These are phyloP conservation scores for Trachelus troglodyta DNA, from an alignment of 2,888 invertebrate genomes.

Conservation along the genomic window DNA sequence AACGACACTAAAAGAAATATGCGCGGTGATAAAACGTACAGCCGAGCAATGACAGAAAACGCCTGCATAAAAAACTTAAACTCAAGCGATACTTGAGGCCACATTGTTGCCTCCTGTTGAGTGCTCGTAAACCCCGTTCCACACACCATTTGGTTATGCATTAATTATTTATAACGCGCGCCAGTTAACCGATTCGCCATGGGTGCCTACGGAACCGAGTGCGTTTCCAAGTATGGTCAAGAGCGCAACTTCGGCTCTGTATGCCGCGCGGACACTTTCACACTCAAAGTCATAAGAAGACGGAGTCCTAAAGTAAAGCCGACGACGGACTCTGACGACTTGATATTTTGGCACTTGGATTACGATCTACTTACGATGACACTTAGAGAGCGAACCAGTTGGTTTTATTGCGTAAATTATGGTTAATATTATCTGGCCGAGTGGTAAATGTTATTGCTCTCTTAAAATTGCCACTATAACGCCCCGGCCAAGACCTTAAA, in stretches of 20 bases:
- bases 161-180: conserved; percentile 55
- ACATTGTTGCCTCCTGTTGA: conserved; percentile 1
- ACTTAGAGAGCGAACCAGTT: too few relatives aligned
- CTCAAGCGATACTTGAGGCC: not conserved
- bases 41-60: conserved; percentile 20
- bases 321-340: too few relatives aligned
- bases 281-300: too few relatives aligned
- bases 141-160: conserved; percentile 49
- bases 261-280: too few relatives aligned
- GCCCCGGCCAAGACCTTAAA: conserved; percentile 5
- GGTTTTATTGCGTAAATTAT: not conserved
- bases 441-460: conserved; percentile 6
- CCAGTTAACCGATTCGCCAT: conserved; percentile 39
- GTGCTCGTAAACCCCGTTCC: conserved; percentile 1
- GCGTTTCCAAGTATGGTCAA: too few relatives aligned
- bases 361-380: not conserved
- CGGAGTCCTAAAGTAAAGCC: too few relatives aligned
- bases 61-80: not conserved
- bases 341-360: not conserved
- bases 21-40: conserved; percentile 44
- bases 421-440: conserved; percentile 1
- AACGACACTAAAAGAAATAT: conserved; percentile 42
- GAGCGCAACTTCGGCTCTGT: too few relatives aligned
- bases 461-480: conserved; percentile 8
- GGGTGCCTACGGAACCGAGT: not conserved